Percentiles rank a stretch among this genome's conserved stretches.
Evolutionary conservation across 2,888 invertebrate species (phyloP).

Genomic region (Cryptops parisi): DNA sequence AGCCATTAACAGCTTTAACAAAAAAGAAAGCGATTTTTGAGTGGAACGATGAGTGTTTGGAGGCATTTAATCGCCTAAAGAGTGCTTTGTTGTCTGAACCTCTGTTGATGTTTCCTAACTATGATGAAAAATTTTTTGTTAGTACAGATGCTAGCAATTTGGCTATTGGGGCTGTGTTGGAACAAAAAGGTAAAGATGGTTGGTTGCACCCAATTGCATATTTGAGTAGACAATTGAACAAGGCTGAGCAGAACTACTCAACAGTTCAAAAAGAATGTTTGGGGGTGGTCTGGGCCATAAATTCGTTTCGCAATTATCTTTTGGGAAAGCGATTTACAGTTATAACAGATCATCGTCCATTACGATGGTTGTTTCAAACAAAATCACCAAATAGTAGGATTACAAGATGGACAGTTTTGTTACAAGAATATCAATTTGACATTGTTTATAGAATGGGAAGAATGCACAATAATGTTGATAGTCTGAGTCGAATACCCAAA

Average conservation of each 20-base stretch:
- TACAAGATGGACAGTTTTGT: background rate
- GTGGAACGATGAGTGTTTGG: background rate
- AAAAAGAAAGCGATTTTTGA: background rate
- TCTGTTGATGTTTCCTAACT: background rate
- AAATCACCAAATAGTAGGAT: background rate
- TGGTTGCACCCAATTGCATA: background rate
- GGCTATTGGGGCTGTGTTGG: conserved; percentile 1
- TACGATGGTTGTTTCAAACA: too few species aligned
- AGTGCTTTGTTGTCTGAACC: background rate
- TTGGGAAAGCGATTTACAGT: background rate
- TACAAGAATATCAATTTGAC: background rate
- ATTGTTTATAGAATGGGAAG: background rate
- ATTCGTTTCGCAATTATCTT: background rate
- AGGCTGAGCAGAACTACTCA: background rate
- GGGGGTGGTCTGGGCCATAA: background rate
- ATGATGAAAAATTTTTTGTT: background rate
- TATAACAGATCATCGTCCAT: background rate
- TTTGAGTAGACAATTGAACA: background rate
- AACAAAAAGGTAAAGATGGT: conserved; percentile 1
- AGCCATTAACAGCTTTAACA: background rate
- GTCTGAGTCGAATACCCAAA: background rate
- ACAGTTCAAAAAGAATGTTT: conserved; percentile 1
- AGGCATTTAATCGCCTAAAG: background rate
- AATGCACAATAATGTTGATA: background rate
- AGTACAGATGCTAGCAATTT: conserved; percentile 1